Conservation (phyloP, 2,888 invertebrate species). For the Ptychoptera albimana region DNA sequence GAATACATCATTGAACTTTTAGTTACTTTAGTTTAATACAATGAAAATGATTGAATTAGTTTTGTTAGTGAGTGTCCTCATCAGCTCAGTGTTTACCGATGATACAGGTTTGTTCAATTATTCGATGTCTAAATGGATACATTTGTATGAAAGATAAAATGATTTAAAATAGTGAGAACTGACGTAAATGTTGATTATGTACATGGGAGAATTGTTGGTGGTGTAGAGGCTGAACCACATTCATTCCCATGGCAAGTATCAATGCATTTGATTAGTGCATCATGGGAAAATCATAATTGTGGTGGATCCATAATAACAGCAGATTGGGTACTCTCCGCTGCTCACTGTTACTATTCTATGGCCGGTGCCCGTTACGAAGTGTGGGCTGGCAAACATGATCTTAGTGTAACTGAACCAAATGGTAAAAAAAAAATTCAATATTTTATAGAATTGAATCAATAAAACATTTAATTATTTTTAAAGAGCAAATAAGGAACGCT, state of each 20-base stretch:
- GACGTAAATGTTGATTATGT: too few relatives aligned
- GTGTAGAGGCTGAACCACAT: conserved; percentile 13
- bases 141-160: too few relatives aligned
- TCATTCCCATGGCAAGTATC: conserved; percentile 17
- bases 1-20: too few relatives aligned
- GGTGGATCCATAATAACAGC: neutral
- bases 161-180: too few relatives aligned
- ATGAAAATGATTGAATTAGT: too few relatives aligned
- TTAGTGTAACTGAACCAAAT: conserved; percentile 7
- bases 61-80: too few relatives aligned
- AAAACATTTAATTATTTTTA: neutral
- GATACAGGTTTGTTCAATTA: too few relatives aligned
- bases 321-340: neutral
- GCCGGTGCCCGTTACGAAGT: conserved; percentile 2
- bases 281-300: conserved; percentile 2
- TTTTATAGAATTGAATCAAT: neutral
- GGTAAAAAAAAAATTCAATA: neutral
- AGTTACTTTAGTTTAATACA: too few relatives aligned
- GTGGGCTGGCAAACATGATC: conserved; percentile 19
- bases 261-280: conserved; percentile 13
- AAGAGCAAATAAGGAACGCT: conserved; percentile 1
- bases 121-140: too few relatives aligned
- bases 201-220: conserved; percentile 2
- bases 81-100: too few relatives aligned
- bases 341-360: neutral